A percentile compares a stretch with the other conserved stretches of the same genome.
Evolutionary conservation across 2,797 vertebrate species (phyloP).

Genomic region (Brachyalestes nurse): DNA sequence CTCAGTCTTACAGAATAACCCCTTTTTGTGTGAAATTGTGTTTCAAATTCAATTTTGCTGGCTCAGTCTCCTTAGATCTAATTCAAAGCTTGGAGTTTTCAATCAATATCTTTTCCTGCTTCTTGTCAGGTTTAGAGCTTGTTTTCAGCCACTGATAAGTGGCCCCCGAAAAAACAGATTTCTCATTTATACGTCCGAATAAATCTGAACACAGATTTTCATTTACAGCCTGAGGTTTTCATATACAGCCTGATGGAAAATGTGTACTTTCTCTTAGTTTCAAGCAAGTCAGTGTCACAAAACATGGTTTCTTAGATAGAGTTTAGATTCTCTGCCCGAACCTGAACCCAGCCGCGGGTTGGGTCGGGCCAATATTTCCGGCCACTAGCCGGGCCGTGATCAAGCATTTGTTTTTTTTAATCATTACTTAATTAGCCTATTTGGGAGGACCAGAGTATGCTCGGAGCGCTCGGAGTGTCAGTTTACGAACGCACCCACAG

Average conservation of each 20-base stretch:
- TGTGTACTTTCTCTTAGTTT: neutral
- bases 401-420: too few relatives aligned
- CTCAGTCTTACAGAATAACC: conserved; percentile 1
- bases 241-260: neutral
- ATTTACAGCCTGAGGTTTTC: conserved; percentile 15
- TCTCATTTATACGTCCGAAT: conserved; percentile 15
- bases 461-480: too few relatives aligned
- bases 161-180: conserved; percentile 4
- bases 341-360: too few relatives aligned
- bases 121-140: conserved; percentile 8
- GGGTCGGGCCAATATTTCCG: too few relatives aligned
- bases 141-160: conserved; percentile 30
- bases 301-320: too few relatives aligned
- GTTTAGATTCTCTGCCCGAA: too few relatives aligned
- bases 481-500: too few relatives aligned
- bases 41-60: conserved; percentile 11
- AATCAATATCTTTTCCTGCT: conserved; percentile 22
- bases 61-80: conserved; percentile 11
- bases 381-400: too few relatives aligned
- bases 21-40: conserved; percentile 7
- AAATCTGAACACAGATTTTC: conserved; percentile 25
- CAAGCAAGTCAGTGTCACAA: neutral
- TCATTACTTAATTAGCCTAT: too few relatives aligned
- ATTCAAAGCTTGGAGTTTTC: conserved; percentile 22
- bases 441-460: too few relatives aligned